Percentiles rank a stretch among this genome's conserved stretches.
Conservation (phyloP, 2,797 vertebrate species). For the Selene dorsalis region DNA sequence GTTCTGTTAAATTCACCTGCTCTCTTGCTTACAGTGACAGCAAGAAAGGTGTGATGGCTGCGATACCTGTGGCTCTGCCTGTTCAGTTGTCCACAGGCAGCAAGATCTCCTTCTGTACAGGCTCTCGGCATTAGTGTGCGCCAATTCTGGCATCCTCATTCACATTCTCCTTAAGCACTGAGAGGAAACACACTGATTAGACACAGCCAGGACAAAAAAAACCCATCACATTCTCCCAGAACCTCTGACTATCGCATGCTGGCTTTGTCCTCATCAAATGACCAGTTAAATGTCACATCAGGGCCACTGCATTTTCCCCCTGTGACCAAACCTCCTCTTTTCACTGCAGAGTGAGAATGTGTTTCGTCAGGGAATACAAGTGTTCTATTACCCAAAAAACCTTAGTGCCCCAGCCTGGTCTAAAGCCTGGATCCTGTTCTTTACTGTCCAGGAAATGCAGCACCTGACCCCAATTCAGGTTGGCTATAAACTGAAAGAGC, state of each 20-base stretch:
- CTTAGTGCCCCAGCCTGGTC: constrained; percentile 1
- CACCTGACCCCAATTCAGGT: constrained; percentile 34
- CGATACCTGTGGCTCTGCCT: background rate
- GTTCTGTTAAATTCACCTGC: background rate
- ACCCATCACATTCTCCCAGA: background rate
- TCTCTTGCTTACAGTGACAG: background rate
- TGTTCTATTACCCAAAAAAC: constrained; percentile 23
- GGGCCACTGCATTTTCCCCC: background rate
- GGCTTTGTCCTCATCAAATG: constrained; percentile 6
- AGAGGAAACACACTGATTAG: background rate
- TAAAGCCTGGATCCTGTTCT: constrained; percentile 2
- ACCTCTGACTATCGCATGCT: constrained; percentile 2
- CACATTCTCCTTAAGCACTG: constrained; percentile 1
- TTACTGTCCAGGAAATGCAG: constrained; percentile 26
- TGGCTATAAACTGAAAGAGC: constrained; percentile 31
- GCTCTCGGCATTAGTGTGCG: background rate
- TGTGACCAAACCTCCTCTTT: background rate
- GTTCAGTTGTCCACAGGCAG: constrained; percentile 10
- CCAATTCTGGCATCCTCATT: background rate
- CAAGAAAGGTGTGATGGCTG: rapidly evolving
- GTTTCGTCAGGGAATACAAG: constrained; percentile 13
- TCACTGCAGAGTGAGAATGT: background rate
- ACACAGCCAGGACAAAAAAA: background rate
- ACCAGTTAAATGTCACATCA: constrained; percentile 16
- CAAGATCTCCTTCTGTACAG: background rate